A percentile compares a stretch with the other conserved stretches of the same genome.
These are phyloP conservation scores for Tanytarsus gracilentus DNA, from an alignment of 2,888 invertebrate genomes.

Conservation along the genomic window DNA sequence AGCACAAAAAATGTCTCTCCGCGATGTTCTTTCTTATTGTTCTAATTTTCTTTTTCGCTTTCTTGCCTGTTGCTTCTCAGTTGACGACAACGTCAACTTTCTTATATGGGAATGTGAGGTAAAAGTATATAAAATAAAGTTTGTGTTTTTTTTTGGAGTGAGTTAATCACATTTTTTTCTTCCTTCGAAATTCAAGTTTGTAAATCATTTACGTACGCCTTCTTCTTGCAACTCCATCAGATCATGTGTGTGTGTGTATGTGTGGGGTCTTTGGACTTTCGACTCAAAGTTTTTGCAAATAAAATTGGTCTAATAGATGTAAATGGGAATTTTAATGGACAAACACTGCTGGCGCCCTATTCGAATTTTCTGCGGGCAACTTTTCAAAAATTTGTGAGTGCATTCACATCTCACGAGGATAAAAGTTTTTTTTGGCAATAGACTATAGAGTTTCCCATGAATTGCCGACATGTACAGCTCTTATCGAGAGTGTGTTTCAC, in stretches of 20 bases:
- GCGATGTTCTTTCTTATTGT: constrained; percentile 3
- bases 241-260: neutral
- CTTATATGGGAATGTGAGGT: neutral
- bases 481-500: constrained; percentile 11
- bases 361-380: too few species aligned
- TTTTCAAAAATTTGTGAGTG: too few species aligned
- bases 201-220: too few species aligned
- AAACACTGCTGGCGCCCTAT: too few species aligned
- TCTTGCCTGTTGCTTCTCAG: neutral
- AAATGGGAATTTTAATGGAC: too few species aligned
- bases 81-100: neutral
- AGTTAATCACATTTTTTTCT: constrained; percentile 10
- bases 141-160: neutral
- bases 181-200: too few species aligned
- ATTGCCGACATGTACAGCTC: neutral
- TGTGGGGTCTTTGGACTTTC: neutral
- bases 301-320: too few species aligned
- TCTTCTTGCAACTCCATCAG: constrained; percentile 3
- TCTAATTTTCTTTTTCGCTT: constrained; percentile 10
- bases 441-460: constrained; percentile 11
- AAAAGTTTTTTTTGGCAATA: neutral
- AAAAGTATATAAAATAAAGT: neutral
- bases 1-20: neutral
- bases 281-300: too few species aligned
- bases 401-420: too few species aligned